Base-by-base conservation (phyloP, 2,797 vertebrate species). In the Schizothorax lantsangensis region DNA sequence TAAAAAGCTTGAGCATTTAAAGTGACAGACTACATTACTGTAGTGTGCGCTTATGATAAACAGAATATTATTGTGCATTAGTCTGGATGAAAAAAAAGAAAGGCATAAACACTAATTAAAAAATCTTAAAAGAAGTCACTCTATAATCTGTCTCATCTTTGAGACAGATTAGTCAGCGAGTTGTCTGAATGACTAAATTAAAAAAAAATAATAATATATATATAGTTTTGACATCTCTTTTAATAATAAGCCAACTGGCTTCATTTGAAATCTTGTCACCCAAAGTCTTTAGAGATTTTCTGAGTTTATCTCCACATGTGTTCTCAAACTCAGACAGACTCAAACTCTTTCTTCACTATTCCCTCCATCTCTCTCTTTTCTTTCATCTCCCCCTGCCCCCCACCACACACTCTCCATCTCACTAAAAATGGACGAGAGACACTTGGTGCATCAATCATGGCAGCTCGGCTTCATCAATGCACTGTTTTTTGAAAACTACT, bases 331-430 rank as follows among this genome's bases (percentile, higher is more conserved):
- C 52, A 83, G 38, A 59, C 82, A 75, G 26, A 69, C 33, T 68
- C 90, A 88, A 79, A 69, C 57, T 38, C 80, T 80, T 79, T 64
- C 45, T 64, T 68, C 4, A 12, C 36, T 72, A 8, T 75, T 49
- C 49, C 36, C 54, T 33, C 66, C 86, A 84, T 81, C 85, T 89
- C 45, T 72, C 87, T 91, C 87, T 89, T 89, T 91, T 89, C 87
- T 91, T 85, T 83, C 79, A 23, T 74, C 64, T 49, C 21, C 30
- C 17, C 26, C 33, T 8, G 10, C 43, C 19, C 57, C 49, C 2
- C 40, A 30, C n/a, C 26, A 5, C 45, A 54, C 43, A 19, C 40
- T 73, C 47, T 78, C 40, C 73, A 78, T 84, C 73, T 49, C 73
- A 78, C 73, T 78, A 78, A 68, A 84, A 84, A 78, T 83, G 75